Percentiles rank a stretch among this genome's conserved stretches.
Conservation (phyloP, 2,888 invertebrate species). For the Polydrusus pterygomalis region DNA sequence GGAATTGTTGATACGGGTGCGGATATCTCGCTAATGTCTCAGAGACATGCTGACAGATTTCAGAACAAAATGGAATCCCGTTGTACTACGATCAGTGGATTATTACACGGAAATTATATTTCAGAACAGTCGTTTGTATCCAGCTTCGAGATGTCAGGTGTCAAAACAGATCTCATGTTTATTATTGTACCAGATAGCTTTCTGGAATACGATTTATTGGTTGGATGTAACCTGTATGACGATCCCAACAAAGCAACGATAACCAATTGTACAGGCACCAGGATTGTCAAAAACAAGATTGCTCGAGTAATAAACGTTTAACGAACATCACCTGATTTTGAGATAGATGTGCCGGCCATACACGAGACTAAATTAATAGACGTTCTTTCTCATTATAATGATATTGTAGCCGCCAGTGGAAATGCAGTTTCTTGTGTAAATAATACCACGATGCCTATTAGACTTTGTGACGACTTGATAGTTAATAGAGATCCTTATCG, state of each 20-base stretch:
- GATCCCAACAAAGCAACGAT: conserved; percentile 33
- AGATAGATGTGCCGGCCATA: conserved; percentile 23
- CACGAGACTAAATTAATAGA: conserved; percentile 5
- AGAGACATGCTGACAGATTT: conserved; percentile 11
- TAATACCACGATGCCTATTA: conserved; percentile 43
- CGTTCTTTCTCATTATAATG: conserved; percentile 24
- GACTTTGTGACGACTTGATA: conserved; percentile 41
- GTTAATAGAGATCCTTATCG: conserved; percentile 51
- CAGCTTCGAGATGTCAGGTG: too few relatives aligned
- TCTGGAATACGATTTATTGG: too few relatives aligned
- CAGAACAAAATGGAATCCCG: conserved; percentile 20
- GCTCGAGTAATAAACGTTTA: too few relatives aligned
- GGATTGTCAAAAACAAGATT: conserved; percentile 33
- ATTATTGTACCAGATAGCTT: too few relatives aligned
- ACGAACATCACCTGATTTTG: conserved; percentile 19
- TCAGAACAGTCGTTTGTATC: conserved; percentile 46
- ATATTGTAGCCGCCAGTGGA: conserved; percentile 27
- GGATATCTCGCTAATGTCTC: conserved; percentile 53
- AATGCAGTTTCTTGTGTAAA: conserved; percentile 27
- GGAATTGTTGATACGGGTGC: conserved; percentile 47
- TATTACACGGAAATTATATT: conserved; percentile 34
- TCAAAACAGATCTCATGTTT: too few relatives aligned
- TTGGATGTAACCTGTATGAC: conserved; percentile 46
- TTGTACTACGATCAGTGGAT: conserved; percentile 32
- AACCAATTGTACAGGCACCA: conserved; percentile 15